Conservation (phyloP, 2,113 vertebrate genomes). For the Nannospalax galili region DNA sequence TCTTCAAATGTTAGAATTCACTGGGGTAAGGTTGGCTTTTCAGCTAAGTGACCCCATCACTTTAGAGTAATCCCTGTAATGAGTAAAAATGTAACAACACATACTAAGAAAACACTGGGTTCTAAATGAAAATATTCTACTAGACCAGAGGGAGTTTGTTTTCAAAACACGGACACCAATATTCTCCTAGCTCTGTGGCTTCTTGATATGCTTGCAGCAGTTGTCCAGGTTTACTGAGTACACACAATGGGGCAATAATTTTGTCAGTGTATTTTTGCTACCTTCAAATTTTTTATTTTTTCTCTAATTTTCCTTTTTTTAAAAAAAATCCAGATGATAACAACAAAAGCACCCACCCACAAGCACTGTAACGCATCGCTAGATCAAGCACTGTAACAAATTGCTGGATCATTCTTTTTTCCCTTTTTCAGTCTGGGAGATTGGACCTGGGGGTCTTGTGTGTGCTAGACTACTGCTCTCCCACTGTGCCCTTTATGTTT, state of each 20-base stretch:
- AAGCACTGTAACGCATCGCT: not conserved
- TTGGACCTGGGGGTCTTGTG: not conserved
- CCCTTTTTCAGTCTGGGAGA: not conserved
- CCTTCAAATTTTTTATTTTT: slow-evolving; percentile 44
- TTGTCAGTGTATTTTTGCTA: slow-evolving; percentile 37
- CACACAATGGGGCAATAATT: slow-evolving; percentile 18
- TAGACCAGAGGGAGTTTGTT: slow-evolving; percentile 44
- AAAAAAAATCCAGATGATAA: not conserved
- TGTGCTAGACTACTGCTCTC: not conserved
- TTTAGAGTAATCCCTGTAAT: slow-evolving; percentile 75
- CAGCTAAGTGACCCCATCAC: slow-evolving; percentile 46
- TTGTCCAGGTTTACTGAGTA: slow-evolving; percentile 45
- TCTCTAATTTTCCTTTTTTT: not conserved
- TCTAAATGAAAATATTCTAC: slow-evolving; percentile 49
- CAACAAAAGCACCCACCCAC: not conserved
- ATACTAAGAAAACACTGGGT: slow-evolving; percentile 63
- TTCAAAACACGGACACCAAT: not conserved
- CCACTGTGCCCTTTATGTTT: too few relatives aligned
- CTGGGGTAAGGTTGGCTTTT: slow-evolving; percentile 71
- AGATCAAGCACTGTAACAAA: slow-evolving; percentile 9
- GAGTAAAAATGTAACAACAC: slow-evolving; percentile 36
- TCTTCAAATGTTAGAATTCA: slow-evolving; percentile 80
- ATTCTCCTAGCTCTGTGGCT: not conserved
- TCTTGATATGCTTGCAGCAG: not conserved
- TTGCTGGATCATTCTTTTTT: not conserved